Conservation (phyloP, 2,888 invertebrate species). For the Lacanobia oleracea region DNA sequence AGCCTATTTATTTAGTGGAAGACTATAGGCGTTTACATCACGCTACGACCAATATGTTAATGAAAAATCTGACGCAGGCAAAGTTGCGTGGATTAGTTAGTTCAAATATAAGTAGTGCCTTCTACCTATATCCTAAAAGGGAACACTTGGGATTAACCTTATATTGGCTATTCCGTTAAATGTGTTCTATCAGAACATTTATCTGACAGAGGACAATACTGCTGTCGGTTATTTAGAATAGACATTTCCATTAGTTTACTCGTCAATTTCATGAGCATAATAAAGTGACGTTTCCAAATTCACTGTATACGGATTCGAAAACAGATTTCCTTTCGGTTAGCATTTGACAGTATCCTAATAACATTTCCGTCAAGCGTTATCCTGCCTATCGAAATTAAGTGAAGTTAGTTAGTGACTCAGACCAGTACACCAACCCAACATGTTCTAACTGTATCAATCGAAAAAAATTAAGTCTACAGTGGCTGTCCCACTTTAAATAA, state of each 20-base stretch:
- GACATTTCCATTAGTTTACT: conserved; percentile 28
- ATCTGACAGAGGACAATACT: conserved; percentile 21
- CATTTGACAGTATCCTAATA: conserved; percentile 1
- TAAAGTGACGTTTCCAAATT: conserved; percentile 12
- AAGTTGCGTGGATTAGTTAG: too few relatives aligned
- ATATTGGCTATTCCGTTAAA: conserved; percentile 7
- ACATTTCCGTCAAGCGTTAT: neutral
- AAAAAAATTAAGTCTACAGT: too few relatives aligned
- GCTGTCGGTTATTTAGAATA: conserved; percentile 13
- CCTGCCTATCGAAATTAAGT: neutral
- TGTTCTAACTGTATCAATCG: too few relatives aligned
- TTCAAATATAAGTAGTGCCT: too few relatives aligned
- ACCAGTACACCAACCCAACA: too few relatives aligned
- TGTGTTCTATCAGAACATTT: conserved; percentile 13
- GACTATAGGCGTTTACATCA: too few relatives aligned
- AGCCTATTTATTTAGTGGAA: too few relatives aligned
- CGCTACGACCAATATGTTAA: too few relatives aligned
- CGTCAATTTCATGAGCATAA: conserved; percentile 25
- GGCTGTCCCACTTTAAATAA: too few relatives aligned
- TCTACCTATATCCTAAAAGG: neutral
- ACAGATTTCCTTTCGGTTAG: conserved; percentile 2
- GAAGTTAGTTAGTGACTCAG: neutral
- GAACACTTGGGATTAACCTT: conserved; percentile 11
- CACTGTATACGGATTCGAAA: conserved; percentile 5
- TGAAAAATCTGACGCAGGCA: too few relatives aligned